Evolutionary conservation across 2,888 invertebrate genomes (phyloP).

Genomic region (Diplazon laetatorius): DNA sequence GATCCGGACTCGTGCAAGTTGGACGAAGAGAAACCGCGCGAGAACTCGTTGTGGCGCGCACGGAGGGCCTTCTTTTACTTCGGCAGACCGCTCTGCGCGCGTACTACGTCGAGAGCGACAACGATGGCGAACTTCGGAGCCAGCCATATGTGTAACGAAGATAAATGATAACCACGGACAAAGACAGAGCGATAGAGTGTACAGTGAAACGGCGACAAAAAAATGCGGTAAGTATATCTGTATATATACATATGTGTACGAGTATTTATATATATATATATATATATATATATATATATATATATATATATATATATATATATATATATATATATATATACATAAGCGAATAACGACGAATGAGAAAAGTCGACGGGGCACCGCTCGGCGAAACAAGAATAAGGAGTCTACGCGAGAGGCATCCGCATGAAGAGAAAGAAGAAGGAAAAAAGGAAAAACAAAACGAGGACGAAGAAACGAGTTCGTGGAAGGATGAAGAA

Average conservation of each 20-base stretch:
- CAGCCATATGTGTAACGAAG: constrained; percentile 36
- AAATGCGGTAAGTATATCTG: constrained; percentile 1
- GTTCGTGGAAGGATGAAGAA: constrained; percentile 25
- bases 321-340: too few relatives aligned
- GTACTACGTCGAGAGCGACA: constrained; percentile 17
- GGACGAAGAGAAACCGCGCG: constrained; percentile 23
- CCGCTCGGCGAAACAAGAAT: constrained; percentile 42
- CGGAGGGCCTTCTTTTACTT: constrained; percentile 32
- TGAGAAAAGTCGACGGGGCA: constrained; percentile 35
- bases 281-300: too few relatives aligned
- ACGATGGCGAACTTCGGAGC: constrained; percentile 49
- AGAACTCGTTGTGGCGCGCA: constrained; percentile 37
- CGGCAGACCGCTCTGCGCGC: constrained; percentile 1
- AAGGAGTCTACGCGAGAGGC: constrained; percentile 6
- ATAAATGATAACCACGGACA: constrained; percentile 43
- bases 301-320: too few relatives aligned
- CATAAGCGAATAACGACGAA: not conserved
- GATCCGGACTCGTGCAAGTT: not conserved
- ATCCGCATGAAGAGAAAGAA: constrained; percentile 51
- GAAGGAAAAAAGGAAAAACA: too few relatives aligned
- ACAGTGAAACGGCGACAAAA: constrained; percentile 27
- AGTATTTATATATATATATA: too few relatives aligned
- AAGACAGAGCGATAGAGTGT: constrained; percentile 37
- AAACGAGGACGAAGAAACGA: constrained; percentile 50
- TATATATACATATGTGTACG: too few relatives aligned